Base-by-base conservation (phyloP, 2,888 invertebrate genomes). In the Gisinianus flammeolus region DNA sequence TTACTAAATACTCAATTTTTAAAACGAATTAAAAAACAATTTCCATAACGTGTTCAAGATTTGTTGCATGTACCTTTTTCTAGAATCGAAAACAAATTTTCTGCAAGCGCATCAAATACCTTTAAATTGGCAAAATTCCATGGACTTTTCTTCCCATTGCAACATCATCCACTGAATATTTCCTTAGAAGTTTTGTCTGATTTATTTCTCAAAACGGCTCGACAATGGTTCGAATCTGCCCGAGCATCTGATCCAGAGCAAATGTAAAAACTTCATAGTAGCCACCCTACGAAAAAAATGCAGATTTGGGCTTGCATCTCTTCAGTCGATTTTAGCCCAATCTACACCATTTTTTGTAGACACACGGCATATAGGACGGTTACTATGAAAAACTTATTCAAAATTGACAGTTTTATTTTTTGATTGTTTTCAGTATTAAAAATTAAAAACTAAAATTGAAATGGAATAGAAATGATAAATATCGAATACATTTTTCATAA, bases 121-220 rank as follows among this genome's bases (percentile, higher is more conserved):
- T 88, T 88, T 79, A 88, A 88, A 81, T 81, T 88, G 35, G 87
- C 87, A 69, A 85, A 85, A 56, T 87, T 87, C 85, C 88, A 88
- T 83, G 86, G 86, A 0, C 81, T 88, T 28, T 85, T 88, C 74
- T 85, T 87, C 30, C 83, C 86, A 1, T 85, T 86, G 72, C 83
- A 84, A 3, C 88, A 88, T 80, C 85, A 87, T 79, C 87, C 87
- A 0, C 79, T 87, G 5, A 84, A 86, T 67, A 86, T 88, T 85
- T 85, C 83, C 0, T 80, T 83, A 31, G 85, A 85, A 64, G 85
- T 86, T 71, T 85, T 87, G 52, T 62, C 86, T 28, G 88, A 87
- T 78, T 76, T 87, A 28, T 87, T 87, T 62, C 66, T 83, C 81
- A 78, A 85, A 4, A 86, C 87, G 0, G 85, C 86, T 22, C 76